Conservation (phyloP, 2,888 invertebrate species). For the Scaptomyza reducta region DNA sequence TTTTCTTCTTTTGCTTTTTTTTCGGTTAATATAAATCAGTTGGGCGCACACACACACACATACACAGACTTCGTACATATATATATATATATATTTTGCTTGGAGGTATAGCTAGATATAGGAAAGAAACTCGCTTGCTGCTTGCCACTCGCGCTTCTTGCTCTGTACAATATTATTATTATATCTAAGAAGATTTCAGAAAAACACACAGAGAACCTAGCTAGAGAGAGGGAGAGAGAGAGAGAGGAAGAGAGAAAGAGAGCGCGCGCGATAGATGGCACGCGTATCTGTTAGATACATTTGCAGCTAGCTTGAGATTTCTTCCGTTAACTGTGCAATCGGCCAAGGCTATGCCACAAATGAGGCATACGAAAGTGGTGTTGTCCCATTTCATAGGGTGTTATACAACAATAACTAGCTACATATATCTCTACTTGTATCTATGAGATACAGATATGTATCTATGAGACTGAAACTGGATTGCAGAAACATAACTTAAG, state of each 20-base stretch:
- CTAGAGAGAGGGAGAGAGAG: slow-evolving; percentile 10
- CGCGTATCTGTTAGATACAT: slow-evolving; percentile 59
- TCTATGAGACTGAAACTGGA: slow-evolving; percentile 26
- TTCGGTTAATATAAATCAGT: slow-evolving; percentile 77
- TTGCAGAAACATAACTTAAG: slow-evolving; percentile 49
- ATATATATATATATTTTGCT: neutral
- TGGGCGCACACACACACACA: slow-evolving; percentile 44
- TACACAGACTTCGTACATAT: slow-evolving; percentile 21
- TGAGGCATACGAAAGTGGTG: neutral
- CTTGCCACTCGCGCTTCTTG: slow-evolving; percentile 11
- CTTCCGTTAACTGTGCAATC: slow-evolving; percentile 61
- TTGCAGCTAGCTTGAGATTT: slow-evolving; percentile 31
- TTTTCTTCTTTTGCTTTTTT: slow-evolving; percentile 5
- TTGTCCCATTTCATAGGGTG: slow-evolving; percentile 2
- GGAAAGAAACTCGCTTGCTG: slow-evolving; percentile 36
- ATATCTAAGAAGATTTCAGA: slow-evolving; percentile 58
- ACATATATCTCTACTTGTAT: too few species aligned
- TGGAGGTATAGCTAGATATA: slow-evolving; percentile 52
- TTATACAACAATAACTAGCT: slow-evolving; percentile 14
- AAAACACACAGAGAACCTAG: neutral
- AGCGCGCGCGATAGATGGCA: slow-evolving; percentile 29
- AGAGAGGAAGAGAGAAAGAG: slow-evolving; percentile 6
- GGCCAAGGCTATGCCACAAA: slow-evolving; percentile 43
- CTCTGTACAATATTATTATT: neutral
- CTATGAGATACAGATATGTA: neutral